These are phyloP conservation scores for Turritopsis dohrnii DNA, from an alignment of 30 jellyfish, hydroid and myxozoan genomes.

Conservation along the genomic window DNA sequence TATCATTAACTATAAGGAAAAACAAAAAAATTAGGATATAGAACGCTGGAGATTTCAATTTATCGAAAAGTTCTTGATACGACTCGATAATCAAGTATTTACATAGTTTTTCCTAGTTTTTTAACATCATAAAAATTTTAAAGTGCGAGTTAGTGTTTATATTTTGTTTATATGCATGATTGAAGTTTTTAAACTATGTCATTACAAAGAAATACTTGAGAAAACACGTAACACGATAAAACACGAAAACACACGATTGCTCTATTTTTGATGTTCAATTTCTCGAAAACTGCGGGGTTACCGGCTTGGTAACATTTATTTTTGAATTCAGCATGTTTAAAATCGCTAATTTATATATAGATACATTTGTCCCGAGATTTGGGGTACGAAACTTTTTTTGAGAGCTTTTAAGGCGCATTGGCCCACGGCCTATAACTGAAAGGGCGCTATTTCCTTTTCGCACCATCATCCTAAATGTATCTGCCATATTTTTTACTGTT, in stretches of 20 bases:
- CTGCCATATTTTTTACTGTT: too few relatives aligned
- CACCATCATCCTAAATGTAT: too few relatives aligned
- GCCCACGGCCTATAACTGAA: background rate
- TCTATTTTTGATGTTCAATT: background rate
- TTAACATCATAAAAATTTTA: background rate
- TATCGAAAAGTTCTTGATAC: conserved; percentile 9
- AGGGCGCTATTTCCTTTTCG: too few relatives aligned
- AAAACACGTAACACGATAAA: conserved; percentile 8
- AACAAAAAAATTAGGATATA: background rate
- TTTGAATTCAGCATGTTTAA: conserved; percentile 15
- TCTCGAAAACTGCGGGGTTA: conserved; percentile 14
- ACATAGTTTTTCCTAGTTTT: background rate
- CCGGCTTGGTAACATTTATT: conserved; percentile 17
- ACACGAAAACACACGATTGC: conserved; percentile 11
- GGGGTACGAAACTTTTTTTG: conserved; percentile 10
- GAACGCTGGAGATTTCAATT: conserved; percentile 4
- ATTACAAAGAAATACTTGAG: background rate
- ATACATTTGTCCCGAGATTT: conserved; percentile 12
- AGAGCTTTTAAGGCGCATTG: background rate
- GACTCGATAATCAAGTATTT: background rate
- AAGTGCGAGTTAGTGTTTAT: background rate
- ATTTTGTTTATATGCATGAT: background rate
- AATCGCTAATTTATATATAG: conserved; percentile 8
- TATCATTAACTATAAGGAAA: background rate
- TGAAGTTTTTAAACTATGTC: background rate